Evolutionary conservation across 2,888 invertebrate species (phyloP), one percentile per base, ranked within the genome.

Genomic region (Helicoverpa assulta): DNA sequence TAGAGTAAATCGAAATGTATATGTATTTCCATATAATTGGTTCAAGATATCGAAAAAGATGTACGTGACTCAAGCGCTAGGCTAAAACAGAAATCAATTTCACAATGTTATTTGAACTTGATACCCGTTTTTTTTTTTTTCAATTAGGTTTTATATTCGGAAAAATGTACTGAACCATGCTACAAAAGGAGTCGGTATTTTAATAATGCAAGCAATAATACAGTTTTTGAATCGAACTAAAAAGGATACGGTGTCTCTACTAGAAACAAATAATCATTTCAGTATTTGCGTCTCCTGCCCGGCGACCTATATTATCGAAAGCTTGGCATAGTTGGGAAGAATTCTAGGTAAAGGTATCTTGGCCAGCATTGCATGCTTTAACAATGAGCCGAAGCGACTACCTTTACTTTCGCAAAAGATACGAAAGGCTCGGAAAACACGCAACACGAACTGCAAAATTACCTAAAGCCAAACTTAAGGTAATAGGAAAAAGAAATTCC

Each of bases 271-370:
- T 29, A n/a, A 19, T 16, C 8, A 58, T 50, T n/a, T 10, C 21
- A 29, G n/a, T 43, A 58, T 33, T 40, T 40, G 12, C 40, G 40
- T 37, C 60, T 12, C 16, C 5, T 40, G 33, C 51, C 56, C 19
- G 53, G 18, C 43, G 60, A 61, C 74, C 65, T 51, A 77, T 21
- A 43, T 76, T 63, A 60, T 67, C 26, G 67, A 62, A 73, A 21
- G 59, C 62, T 67, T 54, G 56, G 43, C 62, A 66, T 78, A 54
- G 67, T 60, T 66, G 63, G 56, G 50, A 57, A 67, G 53, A 60
- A 47, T 59, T 67, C 56, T 78, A 26, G 72, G 64, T 56, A 19
- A 60, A 72, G 66, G 63, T 62, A 76, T 63, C 63, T 47, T 63
- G 33, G 50, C 50, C 51, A 43, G 26, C 55, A 60, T 63, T 57